Evolutionary conservation across 23 tunicate genomes (phyloP).

Genomic region (Trididemnum clinides): DNA sequence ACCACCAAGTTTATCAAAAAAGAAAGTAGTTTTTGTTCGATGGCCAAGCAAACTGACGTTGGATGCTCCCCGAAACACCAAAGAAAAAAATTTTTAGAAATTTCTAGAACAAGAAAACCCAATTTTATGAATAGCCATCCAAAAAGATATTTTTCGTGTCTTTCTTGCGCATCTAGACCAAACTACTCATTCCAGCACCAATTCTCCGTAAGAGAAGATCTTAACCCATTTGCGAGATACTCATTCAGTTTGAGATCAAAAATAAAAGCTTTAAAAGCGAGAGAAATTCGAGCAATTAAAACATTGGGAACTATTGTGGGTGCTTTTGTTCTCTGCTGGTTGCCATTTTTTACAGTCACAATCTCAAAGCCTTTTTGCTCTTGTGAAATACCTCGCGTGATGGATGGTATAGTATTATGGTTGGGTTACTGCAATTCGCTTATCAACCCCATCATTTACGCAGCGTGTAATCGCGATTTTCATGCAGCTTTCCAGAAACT

Average conservation of each 20-base stretch:
- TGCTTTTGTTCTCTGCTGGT: conserved; percentile 83
- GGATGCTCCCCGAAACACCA: neutral
- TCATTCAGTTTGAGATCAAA: conserved; percentile 54
- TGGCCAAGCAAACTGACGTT: neutral
- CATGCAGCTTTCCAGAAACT: conserved; percentile 54
- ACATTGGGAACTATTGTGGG: conserved; percentile 87
- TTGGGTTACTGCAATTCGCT: conserved; percentile 85
- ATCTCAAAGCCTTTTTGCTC: conserved; percentile 59
- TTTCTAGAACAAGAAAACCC: neutral
- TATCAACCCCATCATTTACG: conserved; percentile 87
- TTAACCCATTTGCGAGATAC: conserved; percentile 28
- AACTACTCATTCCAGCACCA: neutral
- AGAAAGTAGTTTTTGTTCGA: neutral
- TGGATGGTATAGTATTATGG: conserved; percentile 59
- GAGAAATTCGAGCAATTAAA: conserved; percentile 55
- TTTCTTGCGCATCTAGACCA: neutral
- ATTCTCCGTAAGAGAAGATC: neutral
- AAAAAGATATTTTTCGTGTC: neutral
- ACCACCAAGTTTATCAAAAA: neutral
- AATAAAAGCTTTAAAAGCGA: conserved; percentile 46
- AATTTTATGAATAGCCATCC: neutral
- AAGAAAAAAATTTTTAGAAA: neutral
- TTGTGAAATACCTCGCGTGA: conserved; percentile 23
- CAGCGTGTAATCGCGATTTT: conserved; percentile 72
- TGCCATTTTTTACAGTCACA: conserved; percentile 78